Conservation (phyloP, 2,113 vertebrate genomes). For the Hemibagrus wyckioides region DNA sequence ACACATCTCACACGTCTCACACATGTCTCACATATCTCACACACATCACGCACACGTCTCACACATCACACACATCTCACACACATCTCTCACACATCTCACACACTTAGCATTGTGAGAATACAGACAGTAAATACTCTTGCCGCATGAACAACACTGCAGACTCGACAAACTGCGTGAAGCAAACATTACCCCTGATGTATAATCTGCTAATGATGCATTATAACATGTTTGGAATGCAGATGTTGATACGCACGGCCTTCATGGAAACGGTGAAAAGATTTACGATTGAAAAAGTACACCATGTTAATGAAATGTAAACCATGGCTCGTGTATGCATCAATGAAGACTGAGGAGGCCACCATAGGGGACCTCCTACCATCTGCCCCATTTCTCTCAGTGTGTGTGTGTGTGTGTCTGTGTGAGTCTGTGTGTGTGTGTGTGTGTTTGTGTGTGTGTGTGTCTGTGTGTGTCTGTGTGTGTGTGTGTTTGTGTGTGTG, state of each 20-base stretch:
- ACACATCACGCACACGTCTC: too few species aligned
- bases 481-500: not conserved
- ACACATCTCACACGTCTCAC: too few species aligned
- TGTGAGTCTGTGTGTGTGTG: not conserved
- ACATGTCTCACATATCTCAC: too few species aligned
- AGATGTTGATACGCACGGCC: not conserved
- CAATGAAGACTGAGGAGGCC: slow-evolving; percentile 18
- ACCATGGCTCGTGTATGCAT: not conserved
- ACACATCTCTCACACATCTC: too few species aligned
- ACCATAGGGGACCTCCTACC: slow-evolving; percentile 31
- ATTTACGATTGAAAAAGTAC: not conserved
- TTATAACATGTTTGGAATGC: not conserved
- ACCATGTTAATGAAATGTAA: not conserved
- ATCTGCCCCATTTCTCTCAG: slow-evolving; percentile 15
- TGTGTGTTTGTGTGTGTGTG: slow-evolving; percentile 22
- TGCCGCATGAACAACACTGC: not conserved
- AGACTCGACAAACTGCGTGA: not conserved
- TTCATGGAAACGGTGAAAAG: not conserved
- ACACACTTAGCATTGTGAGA: too few species aligned
- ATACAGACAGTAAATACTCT: too few species aligned
- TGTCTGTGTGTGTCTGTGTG: not conserved
- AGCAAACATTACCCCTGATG: not conserved
- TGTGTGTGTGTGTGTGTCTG: not conserved
- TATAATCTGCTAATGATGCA: not conserved
- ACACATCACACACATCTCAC: too few species aligned